Evolutionary conservation across 1,140 invertebrate species (phyloP).

Genomic region (Cydia splendana): DNA sequence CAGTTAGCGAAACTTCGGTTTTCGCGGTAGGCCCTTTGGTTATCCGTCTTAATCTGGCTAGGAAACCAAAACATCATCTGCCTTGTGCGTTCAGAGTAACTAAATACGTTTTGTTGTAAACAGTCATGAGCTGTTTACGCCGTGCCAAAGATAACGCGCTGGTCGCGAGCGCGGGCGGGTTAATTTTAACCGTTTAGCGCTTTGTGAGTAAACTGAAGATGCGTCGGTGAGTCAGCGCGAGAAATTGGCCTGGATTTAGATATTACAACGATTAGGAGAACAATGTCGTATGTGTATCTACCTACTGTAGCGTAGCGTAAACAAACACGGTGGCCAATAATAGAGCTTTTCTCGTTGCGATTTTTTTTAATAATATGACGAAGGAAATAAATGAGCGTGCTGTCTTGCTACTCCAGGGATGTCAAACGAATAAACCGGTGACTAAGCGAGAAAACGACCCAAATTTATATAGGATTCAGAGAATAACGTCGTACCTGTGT

Average conservation of each 20-base stretch:
- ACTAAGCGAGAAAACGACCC: neutral
- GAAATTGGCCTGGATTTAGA: slow-evolving; percentile 19
- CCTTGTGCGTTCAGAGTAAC: no score
- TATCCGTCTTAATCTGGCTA: no score
- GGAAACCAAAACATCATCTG: no score
- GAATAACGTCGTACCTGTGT: neutral
- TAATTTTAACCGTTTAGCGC: slow-evolving; percentile 11
- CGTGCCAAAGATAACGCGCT: neutral
- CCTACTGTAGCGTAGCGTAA: neutral
- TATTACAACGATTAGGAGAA: neutral
- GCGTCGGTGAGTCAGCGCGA: slow-evolving; percentile 1
- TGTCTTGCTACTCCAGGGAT: neutral
- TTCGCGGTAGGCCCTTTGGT: no score
- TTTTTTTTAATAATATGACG: no score
- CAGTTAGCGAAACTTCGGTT: no score
- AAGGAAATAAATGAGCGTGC: no score
- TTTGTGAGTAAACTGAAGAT: slow-evolving; percentile 14
- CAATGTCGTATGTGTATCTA: neutral
- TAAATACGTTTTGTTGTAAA: neutral
- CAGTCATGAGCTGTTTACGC: slow-evolving; percentile 3
- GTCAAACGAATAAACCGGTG: neutral
- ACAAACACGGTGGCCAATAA: neutral
- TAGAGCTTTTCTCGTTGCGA: no score
- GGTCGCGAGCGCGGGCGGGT: neutral
- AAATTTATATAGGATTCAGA: neutral